phyloP scores from a whole-genome alignment of 2,797 vertebrate species.

The Pitangus sulphuratus region DNA sequence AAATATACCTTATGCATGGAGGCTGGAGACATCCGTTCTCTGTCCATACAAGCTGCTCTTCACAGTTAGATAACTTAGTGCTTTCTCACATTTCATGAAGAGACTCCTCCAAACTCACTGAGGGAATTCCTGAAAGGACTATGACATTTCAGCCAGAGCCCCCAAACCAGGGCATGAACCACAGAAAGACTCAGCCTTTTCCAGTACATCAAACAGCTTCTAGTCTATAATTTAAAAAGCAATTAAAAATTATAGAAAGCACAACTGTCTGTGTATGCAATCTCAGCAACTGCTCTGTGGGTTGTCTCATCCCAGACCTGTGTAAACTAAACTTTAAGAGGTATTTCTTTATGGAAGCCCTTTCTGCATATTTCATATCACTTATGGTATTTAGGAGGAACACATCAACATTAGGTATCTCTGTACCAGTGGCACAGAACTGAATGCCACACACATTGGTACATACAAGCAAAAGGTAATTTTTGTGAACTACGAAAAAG shows the following conservation, averaged over 20 bases:
- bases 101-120: neutral
- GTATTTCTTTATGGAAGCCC: neutral
- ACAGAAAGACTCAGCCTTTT: neutral
- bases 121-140: neutral
- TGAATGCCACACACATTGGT: neutral
- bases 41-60: neutral
- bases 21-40: neutral
- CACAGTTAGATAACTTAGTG: neutral
- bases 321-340: neutral
- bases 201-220: neutral
- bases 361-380: neutral
- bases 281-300: neutral
- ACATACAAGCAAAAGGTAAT: neutral
- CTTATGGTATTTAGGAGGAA: neutral
- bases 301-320: neutral
- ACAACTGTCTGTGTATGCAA: neutral
- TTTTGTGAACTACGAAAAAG: neutral
- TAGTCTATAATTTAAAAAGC: neutral
- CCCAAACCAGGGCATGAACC: neutral
- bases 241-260: slow-evolving; percentile 31
- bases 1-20: neutral
- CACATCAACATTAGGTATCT: neutral
- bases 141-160: neutral
- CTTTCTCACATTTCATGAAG: neutral
- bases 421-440: neutral